Percentiles rank a stretch among this genome's conserved stretches.
Evolutionary conservation across 2,888 invertebrate species (phyloP).

Genomic region (Ametastegia equiseti): DNA sequence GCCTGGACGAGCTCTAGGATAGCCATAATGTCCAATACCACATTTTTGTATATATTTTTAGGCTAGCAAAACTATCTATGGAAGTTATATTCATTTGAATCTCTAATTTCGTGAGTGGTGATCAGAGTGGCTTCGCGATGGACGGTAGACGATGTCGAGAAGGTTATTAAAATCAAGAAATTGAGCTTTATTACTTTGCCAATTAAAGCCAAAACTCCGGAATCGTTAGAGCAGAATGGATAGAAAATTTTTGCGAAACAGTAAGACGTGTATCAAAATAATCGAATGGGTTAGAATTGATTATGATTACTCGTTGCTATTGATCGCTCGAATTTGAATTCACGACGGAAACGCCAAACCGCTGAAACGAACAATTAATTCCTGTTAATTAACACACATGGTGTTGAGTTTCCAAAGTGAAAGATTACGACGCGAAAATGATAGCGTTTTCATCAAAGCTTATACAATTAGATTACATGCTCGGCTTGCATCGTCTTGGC

Average conservation of each 20-base stretch:
- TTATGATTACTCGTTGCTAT: background rate
- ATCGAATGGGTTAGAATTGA: conserved; percentile 2
- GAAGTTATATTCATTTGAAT: background rate
- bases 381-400: background rate
- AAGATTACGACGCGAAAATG: background rate
- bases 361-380: background rate
- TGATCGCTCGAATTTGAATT: background rate
- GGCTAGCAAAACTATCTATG: background rate
- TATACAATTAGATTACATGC: background rate
- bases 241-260: background rate
- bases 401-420: background rate
- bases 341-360: background rate
- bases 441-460: background rate
- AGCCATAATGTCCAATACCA: background rate
- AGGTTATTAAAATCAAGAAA: background rate
- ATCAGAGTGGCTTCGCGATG: background rate
- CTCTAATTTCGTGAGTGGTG: background rate
- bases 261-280: background rate
- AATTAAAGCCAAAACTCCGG: background rate
- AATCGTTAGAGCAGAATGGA: background rate
- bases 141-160: background rate
- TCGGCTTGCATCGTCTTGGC: background rate
- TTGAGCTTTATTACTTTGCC: background rate
- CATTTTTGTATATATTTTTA: conserved; percentile 7
- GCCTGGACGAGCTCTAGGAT: background rate